Base-by-base conservation (phyloP, 2,797 vertebrate genomes). In the Scolopax bukidnonensis region DNA sequence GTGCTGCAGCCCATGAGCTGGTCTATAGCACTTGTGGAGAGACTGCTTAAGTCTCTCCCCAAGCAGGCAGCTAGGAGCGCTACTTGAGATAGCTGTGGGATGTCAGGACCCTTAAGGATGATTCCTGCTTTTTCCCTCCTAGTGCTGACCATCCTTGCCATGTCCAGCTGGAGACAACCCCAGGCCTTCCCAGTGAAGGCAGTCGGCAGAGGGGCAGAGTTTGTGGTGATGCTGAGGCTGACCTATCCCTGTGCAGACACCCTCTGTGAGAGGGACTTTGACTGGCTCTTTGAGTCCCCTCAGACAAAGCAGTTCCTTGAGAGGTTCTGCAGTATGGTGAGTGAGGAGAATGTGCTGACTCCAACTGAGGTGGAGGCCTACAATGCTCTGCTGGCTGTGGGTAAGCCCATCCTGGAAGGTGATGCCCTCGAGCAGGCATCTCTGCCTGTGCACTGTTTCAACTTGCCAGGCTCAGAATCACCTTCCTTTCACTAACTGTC, bases 231-330 rank as follows among this genome's bases (percentile, higher is more conserved):
- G 0, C 64, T 96, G 79, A 92, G 61, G 56, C 57, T 48, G 51
- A 12, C 96, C 57, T 95, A 92, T 27, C 92, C 92, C 10, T 45
- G 77, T 0, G 79, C 87, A 85, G 84, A 78, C 4, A 48, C 32
- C 18, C 41, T 97, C 48, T 50, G 83, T 43, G 63, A 77, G 36
- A 71, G 92, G 60, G 93, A 96, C 64, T 97, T 96, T 18, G 89
- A 89, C 63, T 84, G 92, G 87, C 91, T 97, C 56, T 96, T 95
- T 80, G 94, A 96, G 30, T 96, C 84, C 30, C 81, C 95, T 6
- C 33, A 95, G 69, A 79, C 79, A 54, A 84, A 82, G 68, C 83
- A 82, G 56, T 90, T 97, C 79, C 86, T 96, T 0, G 24, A 92
- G 28, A 94, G 89, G 84, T 96, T 97, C 94, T 97, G 96, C 86